These are phyloP conservation scores for Girardia tigrina DNA, from an alignment of 2,888 invertebrate species.

Conservation along the genomic window DNA sequence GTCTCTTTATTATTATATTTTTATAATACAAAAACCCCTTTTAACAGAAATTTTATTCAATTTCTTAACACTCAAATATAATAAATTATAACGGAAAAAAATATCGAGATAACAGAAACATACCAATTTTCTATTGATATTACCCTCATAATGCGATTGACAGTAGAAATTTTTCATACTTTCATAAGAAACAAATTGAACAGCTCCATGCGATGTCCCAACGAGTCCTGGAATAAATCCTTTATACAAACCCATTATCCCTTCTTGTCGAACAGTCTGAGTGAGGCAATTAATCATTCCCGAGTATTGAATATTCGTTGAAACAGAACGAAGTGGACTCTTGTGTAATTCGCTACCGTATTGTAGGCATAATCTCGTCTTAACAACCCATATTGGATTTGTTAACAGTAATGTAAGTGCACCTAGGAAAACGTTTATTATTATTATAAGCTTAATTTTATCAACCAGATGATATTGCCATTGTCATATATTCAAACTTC, in stretches of 20 bases:
- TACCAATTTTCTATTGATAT: constrained; percentile 77
- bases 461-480: neutral
- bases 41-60: too few species aligned
- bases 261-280: constrained; percentile 78
- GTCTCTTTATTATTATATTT: too few species aligned
- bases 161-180: constrained; percentile 89
- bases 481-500: constrained; percentile 5
- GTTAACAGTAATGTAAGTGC: constrained; percentile 74
- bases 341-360: constrained; percentile 54
- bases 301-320: constrained; percentile 59
- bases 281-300: constrained; percentile 78
- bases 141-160: constrained; percentile 60
- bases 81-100: too few species aligned
- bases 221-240: constrained; percentile 90
- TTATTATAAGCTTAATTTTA: too few species aligned
- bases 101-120: too few species aligned
- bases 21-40: too few species aligned
- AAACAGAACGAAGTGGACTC: constrained; percentile 38
- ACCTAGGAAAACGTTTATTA: constrained; percentile 56
- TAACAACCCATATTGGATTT: constrained; percentile 97
- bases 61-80: too few species aligned
- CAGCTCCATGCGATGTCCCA: constrained; percentile 89
- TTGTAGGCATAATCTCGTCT: constrained; percentile 86
- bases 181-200: constrained; percentile 97
- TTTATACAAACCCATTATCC: constrained; percentile 78